phyloP scores from a whole-genome alignment of 37 sponge, comb jelly and placozoan genomes.

The Aphrocallistes beatrix region DNA sequence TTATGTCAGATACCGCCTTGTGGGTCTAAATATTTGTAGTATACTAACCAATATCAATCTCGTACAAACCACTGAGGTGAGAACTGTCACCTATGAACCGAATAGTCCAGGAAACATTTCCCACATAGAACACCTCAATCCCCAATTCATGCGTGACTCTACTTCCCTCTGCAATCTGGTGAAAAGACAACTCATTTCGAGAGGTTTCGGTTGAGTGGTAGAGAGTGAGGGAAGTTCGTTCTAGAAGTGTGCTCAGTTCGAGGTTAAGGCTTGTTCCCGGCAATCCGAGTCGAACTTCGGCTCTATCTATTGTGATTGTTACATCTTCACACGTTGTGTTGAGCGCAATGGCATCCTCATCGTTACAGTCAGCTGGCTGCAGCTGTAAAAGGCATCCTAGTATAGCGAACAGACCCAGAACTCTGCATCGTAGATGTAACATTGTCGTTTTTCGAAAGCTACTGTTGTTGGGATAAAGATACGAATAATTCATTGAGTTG shows the following conservation, averaged over 20 bases:
- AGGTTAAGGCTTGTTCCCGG: background rate
- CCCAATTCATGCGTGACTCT: background rate
- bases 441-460: too few species aligned
- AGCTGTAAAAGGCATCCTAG: too few species aligned
- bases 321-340: conserved; percentile 1
- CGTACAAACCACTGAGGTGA: background rate
- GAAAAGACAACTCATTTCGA: background rate
- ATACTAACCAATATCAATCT: background rate
- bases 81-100: background rate
- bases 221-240: background rate
- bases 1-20: too few species aligned
- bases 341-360: too few species aligned
- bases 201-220: background rate
- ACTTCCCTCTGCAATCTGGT: background rate
- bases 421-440: too few species aligned
- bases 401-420: too few species aligned
- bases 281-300: too few species aligned
- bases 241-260: background rate
- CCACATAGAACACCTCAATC: background rate
- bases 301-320: too few species aligned
- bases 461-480: too few species aligned
- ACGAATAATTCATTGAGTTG: too few species aligned
- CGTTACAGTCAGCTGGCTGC: too few species aligned
- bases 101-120: background rate
- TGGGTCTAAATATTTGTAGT: too few species aligned